These are phyloP conservation scores for Chaetops frenatus DNA, from an alignment of 2,113 vertebrate species.

Conservation along the genomic window DNA sequence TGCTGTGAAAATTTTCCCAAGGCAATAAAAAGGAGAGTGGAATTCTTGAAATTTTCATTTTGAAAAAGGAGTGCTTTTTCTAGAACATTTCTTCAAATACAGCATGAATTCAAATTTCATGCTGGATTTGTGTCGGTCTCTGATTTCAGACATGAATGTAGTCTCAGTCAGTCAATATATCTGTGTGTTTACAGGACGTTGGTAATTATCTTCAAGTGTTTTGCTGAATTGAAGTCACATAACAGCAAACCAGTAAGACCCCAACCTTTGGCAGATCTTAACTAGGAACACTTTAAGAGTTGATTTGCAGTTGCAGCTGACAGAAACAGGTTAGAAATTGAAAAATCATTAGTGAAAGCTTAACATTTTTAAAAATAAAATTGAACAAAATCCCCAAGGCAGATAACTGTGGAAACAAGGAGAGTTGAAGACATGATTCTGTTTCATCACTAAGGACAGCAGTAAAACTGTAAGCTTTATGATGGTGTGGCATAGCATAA, in stretches of 20 bases:
- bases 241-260: neutral
- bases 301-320: neutral
- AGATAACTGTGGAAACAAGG: slow-evolving; percentile 6
- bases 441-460: slow-evolving; percentile 20
- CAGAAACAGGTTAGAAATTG: neutral
- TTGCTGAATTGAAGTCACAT: neutral
- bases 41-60: neutral
- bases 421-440: neutral
- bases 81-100: neutral
- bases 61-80: neutral
- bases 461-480: slow-evolving; percentile 3
- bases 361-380: slow-evolving; percentile 20
- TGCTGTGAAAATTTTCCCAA: neutral
- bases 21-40: neutral
- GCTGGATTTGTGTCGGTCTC: neutral
- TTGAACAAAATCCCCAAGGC: slow-evolving; percentile 32
- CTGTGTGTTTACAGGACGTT: neutral
- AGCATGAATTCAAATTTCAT: neutral
- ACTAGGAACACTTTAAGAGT: neutral
- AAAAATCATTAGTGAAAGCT: slow-evolving; percentile 34
- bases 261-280: neutral
- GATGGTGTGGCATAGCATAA: slow-evolving; percentile 6
- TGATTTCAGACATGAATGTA: neutral
- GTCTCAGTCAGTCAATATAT: neutral
- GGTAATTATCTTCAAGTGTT: neutral